Evolutionary conservation across 1,140 invertebrate species (phyloP).

Genomic region (Sarcophaga bullata): DNA sequence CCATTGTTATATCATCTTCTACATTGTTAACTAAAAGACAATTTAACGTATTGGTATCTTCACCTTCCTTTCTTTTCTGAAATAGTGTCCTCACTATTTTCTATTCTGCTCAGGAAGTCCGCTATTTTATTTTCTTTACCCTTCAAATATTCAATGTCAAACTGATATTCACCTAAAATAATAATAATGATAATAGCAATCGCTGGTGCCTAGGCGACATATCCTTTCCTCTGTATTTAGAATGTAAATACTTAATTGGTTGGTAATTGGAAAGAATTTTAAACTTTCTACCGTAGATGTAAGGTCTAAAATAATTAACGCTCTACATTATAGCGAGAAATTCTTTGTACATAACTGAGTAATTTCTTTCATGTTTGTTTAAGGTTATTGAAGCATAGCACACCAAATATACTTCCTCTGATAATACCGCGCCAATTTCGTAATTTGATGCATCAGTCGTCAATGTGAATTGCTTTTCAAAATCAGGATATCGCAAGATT

Average conservation of each 20-base stretch:
- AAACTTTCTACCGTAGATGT: neutral
- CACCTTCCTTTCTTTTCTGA: too few species aligned
- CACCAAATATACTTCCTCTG: too few species aligned
- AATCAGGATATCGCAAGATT: slow-evolving; percentile 9
- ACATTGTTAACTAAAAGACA: neutral
- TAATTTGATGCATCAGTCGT: neutral
- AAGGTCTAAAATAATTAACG: neutral
- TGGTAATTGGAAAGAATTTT: neutral
- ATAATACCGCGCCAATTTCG: slow-evolving; percentile 31
- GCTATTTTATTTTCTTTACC: too few species aligned
- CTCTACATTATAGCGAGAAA: slow-evolving; percentile 22
- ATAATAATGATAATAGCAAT: too few species aligned
- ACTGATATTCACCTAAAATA: too few species aligned
- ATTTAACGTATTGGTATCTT: too few species aligned
- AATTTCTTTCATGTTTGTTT: slow-evolving; percentile 37
- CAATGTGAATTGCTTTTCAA: neutral
- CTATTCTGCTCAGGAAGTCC: too few species aligned
- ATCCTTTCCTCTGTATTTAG: neutral
- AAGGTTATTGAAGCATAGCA: slow-evolving; percentile 21
- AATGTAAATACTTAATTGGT: neutral
- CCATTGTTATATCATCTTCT: slow-evolving; percentile 11
- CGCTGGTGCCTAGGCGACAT: too few species aligned
- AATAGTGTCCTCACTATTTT: too few species aligned
- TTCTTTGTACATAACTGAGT: slow-evolving; percentile 9
- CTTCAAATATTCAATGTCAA: too few species aligned